Conservation (phyloP, 2,797 vertebrate genomes). For the Chiloscyllium punctatum region DNA sequence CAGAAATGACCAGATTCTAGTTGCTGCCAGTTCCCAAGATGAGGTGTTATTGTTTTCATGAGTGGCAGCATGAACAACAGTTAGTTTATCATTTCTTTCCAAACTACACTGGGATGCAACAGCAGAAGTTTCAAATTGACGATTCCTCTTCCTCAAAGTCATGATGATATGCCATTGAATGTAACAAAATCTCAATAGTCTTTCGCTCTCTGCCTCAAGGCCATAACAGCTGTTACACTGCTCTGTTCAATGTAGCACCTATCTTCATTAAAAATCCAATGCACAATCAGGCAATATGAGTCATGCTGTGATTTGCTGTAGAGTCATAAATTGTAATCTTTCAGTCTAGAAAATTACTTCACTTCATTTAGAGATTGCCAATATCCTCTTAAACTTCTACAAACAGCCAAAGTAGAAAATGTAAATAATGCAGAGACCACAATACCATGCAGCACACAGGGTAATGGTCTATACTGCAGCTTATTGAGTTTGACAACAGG, state of each 20-base stretch:
- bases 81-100: neutral
- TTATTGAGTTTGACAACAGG: neutral
- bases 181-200: neutral
- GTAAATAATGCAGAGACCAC: neutral
- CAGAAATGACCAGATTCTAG: no score
- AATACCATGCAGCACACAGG: neutral
- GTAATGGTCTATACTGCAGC: neutral
- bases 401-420: neutral
- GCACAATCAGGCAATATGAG: neutral
- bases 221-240: neutral
- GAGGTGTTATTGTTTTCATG: neutral
- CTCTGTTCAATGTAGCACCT: neutral
- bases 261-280: slow-evolving; percentile 11
- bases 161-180: neutral
- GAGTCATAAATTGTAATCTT: neutral
- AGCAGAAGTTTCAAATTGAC: neutral
- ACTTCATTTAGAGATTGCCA: neutral
- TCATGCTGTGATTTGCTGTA: neutral
- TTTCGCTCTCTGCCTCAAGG: neutral
- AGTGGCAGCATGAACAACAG: neutral
- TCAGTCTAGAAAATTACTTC: neutral
- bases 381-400: neutral
- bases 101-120: neutral
- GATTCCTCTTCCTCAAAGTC: slow-evolving; percentile 29
- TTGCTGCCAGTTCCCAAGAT: neutral